phyloP scores from a whole-genome alignment of 1,140 invertebrate species.

The Lamellibrachia luymesi region DNA sequence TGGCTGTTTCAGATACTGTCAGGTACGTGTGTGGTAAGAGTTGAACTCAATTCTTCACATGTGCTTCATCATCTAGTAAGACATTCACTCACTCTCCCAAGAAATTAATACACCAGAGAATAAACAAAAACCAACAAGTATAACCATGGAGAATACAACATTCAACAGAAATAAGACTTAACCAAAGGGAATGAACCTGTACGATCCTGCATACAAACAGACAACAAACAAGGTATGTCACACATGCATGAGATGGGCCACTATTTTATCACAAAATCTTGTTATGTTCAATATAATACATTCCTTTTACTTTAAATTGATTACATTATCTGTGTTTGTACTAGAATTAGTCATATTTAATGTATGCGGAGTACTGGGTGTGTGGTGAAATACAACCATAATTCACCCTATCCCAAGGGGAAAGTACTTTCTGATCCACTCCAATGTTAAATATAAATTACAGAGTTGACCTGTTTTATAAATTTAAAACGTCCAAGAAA shows the following conservation, averaged over 20 bases:
- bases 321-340: no score
- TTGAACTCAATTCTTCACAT: background rate
- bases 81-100: background rate
- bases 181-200: background rate
- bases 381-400: background rate
- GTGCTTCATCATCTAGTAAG: background rate
- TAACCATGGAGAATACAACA: background rate
- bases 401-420: background rate
- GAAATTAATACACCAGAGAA: background rate
- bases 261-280: no score
- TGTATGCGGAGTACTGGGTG: background rate
- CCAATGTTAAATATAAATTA: background rate
- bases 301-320: no score
- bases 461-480: background rate
- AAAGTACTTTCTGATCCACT: background rate
- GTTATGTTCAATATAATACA: no score
- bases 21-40: no score
- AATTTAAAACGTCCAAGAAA: background rate
- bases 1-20: no score
- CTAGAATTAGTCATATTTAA: background rate
- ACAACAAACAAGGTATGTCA: background rate
- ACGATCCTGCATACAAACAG: background rate
- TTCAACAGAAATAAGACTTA: background rate
- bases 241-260: no score
- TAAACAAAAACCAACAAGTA: background rate